Evolutionary conservation across 92 coral and sea anemone genomes (phyloP), one percentile per base, ranked within the genome.

Genomic region (Phenganax subtilis): DNA sequence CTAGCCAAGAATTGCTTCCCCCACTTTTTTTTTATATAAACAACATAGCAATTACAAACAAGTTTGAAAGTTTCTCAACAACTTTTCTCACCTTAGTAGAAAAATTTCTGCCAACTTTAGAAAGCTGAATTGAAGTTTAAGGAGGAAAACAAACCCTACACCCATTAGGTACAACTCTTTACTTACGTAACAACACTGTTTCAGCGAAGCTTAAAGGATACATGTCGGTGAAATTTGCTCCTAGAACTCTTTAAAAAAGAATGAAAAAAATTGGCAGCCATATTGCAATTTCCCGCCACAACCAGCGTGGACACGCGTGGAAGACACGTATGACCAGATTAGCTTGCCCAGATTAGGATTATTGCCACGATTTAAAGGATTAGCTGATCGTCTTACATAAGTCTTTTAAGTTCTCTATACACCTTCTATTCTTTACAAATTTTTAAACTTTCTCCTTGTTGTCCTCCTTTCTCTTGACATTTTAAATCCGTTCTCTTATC

Each of bases 251-350:
- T 37, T 63, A 27, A 17, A 16, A 61, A 63, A 64, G 11, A 8
- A 5, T 53, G 61, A 53, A 6, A 55, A 52, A 63, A 64, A 53
- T n/a, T 51, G 3, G 83, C 83, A 8, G 83, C 83, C 83, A 79
- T 79, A n/a, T 79, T 79, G 82, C 12, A 53, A 55, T 28, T 27
- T 55, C 52, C 14, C 63, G 59, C 80, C 16, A 10, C 8, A 16
- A 20, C 25, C 25, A 20, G 25, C 25, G 25, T 2, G 51, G 31
- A 12, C 29, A 15, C 1, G 61, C 59, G 61, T 53, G 47, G 55
- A 15, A 2, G 8, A 15, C 57, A 20, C 57, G 55, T 7, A 7
- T 3, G 65, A 37, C 47, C 5, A 5, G 47, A 37, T 37, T 37
- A 37, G 47, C 47, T 37, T 37, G 47, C 47, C 47, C 5, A 37